Base-by-base conservation (phyloP, 1,140 invertebrate species). In the Maconellicoccus hirsutus region DNA sequence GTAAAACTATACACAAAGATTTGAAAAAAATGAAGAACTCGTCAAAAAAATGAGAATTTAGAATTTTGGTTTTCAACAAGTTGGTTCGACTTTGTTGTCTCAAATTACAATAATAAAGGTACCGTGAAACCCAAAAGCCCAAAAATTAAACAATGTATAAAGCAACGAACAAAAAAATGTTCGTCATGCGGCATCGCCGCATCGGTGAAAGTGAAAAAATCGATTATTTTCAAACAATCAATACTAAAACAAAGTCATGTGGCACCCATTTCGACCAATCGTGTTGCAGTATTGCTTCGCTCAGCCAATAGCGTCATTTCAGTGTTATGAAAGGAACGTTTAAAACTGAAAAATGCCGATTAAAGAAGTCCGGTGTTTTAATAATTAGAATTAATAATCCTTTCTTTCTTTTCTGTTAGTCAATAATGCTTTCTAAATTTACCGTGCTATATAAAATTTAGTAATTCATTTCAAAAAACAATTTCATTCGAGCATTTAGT, bases 161-260 rank as follows among this genome's bases (percentile, higher is more conserved):
- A 52, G 42, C 6, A 19, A n/a, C n/a, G n/a, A n/a, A n/a, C n/a
- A 52, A 52, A 52, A 52, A 33, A 52, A 16, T 52, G 42, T 52
- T 52, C 42, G 42, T 52, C 42, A 52, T 52, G 42, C 42, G 42
- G 42, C 42, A 52, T 52, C 29, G n/a, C n/a, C n/a, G n/a, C n/a
- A n/a, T n/a, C 61, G 61, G 10, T 66, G 21, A 66, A 66, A 25
- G 6, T 19, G 21, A 23, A 26, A 66, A 66, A 66, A 66, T 66
- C 61, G 61, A 66, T 66, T 66, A 8, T 66, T 66, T 66, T 66
- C 25, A 25, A 26, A 25, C 25, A 66, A 66, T 66, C 61, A 66
- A 66, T 66, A 66, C 21, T 25, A 66, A 10, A 25, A 66, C 25
- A 26, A 25, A 66, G 25, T 66, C 61, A 66, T 19, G 61, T 66